A percentile compares a stretch with the other conserved stretches of the same genome.
Evolutionary conservation across 2,797 vertebrate species (phyloP).

Genomic region (Rallus crepitans): DNA sequence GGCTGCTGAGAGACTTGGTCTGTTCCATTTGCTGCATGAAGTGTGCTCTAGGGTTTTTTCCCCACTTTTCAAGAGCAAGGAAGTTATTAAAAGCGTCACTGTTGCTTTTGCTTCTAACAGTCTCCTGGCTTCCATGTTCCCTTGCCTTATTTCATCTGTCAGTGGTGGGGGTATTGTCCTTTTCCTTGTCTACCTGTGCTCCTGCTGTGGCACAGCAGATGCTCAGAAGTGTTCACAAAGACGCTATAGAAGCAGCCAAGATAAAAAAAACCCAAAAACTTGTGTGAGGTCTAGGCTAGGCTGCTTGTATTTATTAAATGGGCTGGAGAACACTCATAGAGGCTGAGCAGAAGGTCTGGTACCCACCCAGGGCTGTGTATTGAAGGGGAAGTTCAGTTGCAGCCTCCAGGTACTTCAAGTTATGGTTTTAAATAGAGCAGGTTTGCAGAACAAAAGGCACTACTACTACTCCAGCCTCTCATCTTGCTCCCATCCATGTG

Average conservation of each 20-base stretch:
- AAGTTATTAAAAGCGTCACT: neutral
- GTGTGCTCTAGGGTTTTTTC: neutral
- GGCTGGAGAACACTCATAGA: rapidly evolving
- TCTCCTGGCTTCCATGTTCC: neutral
- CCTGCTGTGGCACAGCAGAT: neutral
- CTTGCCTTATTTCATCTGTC: neutral
- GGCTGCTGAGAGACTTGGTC: neutral
- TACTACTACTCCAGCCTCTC: neutral
- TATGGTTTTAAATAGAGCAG: neutral
- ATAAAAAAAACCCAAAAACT: neutral
- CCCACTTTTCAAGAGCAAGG: neutral
- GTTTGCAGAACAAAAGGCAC: neutral
- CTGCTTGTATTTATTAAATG: neutral
- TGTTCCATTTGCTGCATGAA: neutral
- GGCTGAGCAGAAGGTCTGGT: neutral
- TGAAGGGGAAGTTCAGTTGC: neutral
- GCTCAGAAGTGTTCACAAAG: neutral
- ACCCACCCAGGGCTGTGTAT: neutral
- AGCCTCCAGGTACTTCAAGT: neutral
- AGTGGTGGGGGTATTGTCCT: neutral
- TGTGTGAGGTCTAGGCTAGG: neutral
- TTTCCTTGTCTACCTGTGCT: neutral
- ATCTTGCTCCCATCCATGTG: rapidly evolving
- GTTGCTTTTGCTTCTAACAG: neutral
- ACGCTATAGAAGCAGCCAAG: neutral